Evolutionary conservation across 2,888 invertebrate species (phyloP), one percentile per base, ranked within the genome.

Genomic region (Sinodicranocentrus sp.): DNA sequence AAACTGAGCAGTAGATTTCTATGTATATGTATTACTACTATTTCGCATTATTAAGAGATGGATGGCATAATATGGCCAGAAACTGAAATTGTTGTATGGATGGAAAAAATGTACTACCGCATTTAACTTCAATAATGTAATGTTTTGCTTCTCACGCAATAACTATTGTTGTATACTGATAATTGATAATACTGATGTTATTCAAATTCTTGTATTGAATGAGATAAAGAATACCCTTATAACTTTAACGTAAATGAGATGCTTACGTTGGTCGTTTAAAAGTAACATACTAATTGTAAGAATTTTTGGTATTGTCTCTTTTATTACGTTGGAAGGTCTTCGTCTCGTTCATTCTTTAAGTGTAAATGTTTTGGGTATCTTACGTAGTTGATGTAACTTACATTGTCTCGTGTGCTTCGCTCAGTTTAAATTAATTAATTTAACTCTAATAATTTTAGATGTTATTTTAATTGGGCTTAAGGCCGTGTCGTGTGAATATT

Each of bases 1-100:
- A 87, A 87, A 39, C 65, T 43, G 43, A 39, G 17, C 25, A 3
- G 26, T 28, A 54, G 5, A 39, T 39, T 79, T 63, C n/a, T n/a
- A n/a, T 73, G 68, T 33, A 23, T 67, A 73, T 48, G 21, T 48
- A 48, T 10, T 48, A 48, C 48, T n/a, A 48, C 48, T 10, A 10
- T 48, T 48, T 6, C 15, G 48, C 48, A n/a, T 10, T 48, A n/a
- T 48, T 5, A 48, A 13, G 39, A 39, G 39, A 39, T n/a, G n/a
- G n/a, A n/a, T n/a, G n/a, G n/a, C n/a, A n/a, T n/a, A n/a, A n/a
- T n/a, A n/a, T n/a, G n/a, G n/a, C n/a, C n/a, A n/a, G n/a, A n/a
- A n/a, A n/a, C n/a, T n/a, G n/a, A n/a, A n/a, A n/a, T n/a, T n/a
- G n/a, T n/a, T n/a, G n/a, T n/a, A n/a, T n/a, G n/a, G n/a, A n/a